Evolutionary conservation across 2,797 vertebrate genomes (phyloP).

Genomic region (Chanos chanos): DNA sequence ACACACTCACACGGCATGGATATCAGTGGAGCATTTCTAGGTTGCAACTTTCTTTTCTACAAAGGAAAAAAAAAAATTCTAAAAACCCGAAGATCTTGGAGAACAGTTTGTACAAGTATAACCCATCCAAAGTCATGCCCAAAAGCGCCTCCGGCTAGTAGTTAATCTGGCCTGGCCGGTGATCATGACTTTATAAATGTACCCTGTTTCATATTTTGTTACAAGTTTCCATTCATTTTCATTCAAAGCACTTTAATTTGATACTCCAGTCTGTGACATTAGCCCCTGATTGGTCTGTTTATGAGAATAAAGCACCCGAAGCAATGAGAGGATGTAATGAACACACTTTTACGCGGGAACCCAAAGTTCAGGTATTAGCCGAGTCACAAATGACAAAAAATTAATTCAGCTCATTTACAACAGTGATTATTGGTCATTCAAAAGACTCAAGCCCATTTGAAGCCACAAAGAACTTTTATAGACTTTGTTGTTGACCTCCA

Average conservation of each 20-base stretch:
- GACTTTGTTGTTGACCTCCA: too few relatives aligned
- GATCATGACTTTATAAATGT: conserved; percentile 59
- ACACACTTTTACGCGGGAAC: background rate
- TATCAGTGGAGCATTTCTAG: too few relatives aligned
- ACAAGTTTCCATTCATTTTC: conserved; percentile 64
- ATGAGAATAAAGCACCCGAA: conserved; percentile 51
- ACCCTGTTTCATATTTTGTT: conserved; percentile 62
- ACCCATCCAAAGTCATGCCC: conserved; percentile 52
- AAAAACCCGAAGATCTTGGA: too few relatives aligned
- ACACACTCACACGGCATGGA: conserved; percentile 29
- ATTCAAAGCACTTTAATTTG: conserved; percentile 59
- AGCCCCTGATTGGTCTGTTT: conserved; percentile 54
- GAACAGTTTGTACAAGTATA: background rate
- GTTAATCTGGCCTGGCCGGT: conserved; percentile 65
- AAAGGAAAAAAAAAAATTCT: too few relatives aligned
- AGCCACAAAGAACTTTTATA: too few relatives aligned
- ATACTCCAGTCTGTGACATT: conserved; percentile 50
- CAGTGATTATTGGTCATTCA: too few relatives aligned
- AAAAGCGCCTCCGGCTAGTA: conserved; percentile 61
- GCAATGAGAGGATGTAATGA: conserved; percentile 47
- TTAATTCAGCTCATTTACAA: too few relatives aligned
- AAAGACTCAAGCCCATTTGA: too few relatives aligned
- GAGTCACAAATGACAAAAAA: conserved; percentile 59
- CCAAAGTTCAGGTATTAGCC: conserved; percentile 58
- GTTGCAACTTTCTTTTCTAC: too few relatives aligned